Base-by-base conservation (phyloP, 2,888 invertebrate genomes). In the Platycheirus albimanus region DNA sequence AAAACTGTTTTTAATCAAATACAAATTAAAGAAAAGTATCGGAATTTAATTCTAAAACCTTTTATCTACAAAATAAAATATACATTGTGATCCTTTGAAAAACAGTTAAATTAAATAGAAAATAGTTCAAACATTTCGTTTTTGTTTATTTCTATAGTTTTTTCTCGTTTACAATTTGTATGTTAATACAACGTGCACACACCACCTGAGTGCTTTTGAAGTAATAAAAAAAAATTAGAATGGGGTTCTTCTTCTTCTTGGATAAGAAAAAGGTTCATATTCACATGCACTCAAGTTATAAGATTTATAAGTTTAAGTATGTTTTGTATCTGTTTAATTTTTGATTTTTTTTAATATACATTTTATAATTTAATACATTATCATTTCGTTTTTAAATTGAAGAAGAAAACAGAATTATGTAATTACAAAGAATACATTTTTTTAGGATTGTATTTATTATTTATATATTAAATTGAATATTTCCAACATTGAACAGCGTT, bases 401-500 rank as follows among this genome's bases (percentile, higher is more conserved):
- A 69, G 11, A 63, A 38, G 13, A 45, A 49, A 58, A 67, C 24
- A 64, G 38, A 72, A 58, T 15, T 38, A 45, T n/a, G n/a, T 51
- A 61, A 54, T 24, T 61, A 61, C 13, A 63, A 71, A 64, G n/a
- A n/a, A 63, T 52, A 64, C 66, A 69, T 72, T 58, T 72, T 67
- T 79, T 74, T 85, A 24, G 28, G 52, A 70, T 72, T 66, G 28
- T 45, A 20, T 64, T 75, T 56, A 20, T 63, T 64, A 51, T 69
- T 67, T 76, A 28, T 76, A 28, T 77, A 45, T 84, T 76, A n/a
- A 71, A 61, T 80, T 83, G 66, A 49, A 63, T 83, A 83, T 77
- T 83, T 67, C 67, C 63, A 77, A 83, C 77, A 77, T 83, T 83
- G 70, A 85, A 79, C 76, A 80, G 66, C 85, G 64, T 80, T 67